Percentiles rank a stretch among this genome's conserved stretches.
Conservation (phyloP, 1,140 invertebrate species). For the Drosophila tropicalis region DNA sequence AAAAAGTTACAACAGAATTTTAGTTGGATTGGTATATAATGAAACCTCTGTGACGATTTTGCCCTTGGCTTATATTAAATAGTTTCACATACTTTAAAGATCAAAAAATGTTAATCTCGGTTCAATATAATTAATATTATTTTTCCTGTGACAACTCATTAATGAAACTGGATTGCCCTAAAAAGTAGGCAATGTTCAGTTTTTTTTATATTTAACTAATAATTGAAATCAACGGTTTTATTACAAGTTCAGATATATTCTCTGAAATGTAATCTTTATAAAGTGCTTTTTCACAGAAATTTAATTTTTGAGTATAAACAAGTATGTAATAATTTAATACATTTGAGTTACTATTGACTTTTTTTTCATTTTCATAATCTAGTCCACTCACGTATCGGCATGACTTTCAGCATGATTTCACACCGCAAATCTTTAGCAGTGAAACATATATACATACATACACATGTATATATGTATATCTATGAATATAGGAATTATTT, state of each 20-base stretch:
- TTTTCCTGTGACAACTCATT: too few species aligned
- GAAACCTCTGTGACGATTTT: not conserved
- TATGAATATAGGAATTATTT: not conserved
- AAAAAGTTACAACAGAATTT: not conserved
- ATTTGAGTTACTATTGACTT: too few species aligned
- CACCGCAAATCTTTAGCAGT: constrained; percentile 52
- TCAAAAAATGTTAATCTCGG: too few species aligned
- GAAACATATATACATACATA: constrained; percentile 14
- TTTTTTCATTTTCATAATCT: constrained; percentile 20
- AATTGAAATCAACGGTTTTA: too few species aligned
- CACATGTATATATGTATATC: constrained; percentile 16
- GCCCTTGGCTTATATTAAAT: not conserved
- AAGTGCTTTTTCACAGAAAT: too few species aligned
- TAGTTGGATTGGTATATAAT: not conserved
- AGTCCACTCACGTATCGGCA: constrained; percentile 58
- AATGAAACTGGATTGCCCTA: too few species aligned
- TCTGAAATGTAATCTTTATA: too few species aligned
- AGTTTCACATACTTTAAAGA: too few species aligned
- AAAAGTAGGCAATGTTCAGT: too few species aligned
- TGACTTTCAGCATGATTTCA: constrained; percentile 49
- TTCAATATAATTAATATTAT: too few species aligned
- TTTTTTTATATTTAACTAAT: too few species aligned
- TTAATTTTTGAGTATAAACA: not conserved
- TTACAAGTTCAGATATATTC: too few species aligned
- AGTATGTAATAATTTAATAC: not conserved